Evolutionary conservation across 2,888 invertebrate genomes (phyloP).

Genomic region (Calameuta filiformis): DNA sequence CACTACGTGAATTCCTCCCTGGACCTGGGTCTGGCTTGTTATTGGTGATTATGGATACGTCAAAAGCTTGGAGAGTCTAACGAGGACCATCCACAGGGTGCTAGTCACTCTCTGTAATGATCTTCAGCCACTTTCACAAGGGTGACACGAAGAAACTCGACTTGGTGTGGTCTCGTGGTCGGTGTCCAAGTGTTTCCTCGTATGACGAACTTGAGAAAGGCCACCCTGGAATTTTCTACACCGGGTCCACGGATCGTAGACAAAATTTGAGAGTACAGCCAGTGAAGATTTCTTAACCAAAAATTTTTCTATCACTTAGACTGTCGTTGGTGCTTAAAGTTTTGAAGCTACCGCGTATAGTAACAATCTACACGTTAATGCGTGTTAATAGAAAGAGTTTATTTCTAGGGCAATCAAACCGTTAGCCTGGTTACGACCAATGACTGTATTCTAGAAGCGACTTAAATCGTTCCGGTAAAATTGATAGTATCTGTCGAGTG

Average conservation of each 20-base stretch:
- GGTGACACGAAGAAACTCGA: constrained; percentile 40
- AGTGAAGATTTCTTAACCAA: not conserved
- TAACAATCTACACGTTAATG: not conserved
- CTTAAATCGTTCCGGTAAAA: constrained; percentile 19
- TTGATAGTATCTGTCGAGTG: constrained; percentile 26
- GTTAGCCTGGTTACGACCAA: constrained; percentile 1
- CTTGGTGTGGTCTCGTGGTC: constrained; percentile 1
- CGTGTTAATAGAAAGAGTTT: not conserved
- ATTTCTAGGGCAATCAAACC: not conserved
- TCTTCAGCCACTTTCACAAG: constrained; percentile 30
- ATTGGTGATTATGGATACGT: constrained; percentile 53
- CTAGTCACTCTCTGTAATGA: constrained; percentile 55
- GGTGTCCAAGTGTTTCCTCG: not conserved
- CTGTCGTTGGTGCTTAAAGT: not conserved
- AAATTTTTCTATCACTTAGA: not conserved
- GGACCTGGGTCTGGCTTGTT: constrained; percentile 15
- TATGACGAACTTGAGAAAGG: not conserved
- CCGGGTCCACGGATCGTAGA: not conserved
- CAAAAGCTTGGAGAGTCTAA: constrained; percentile 46
- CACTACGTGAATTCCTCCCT: not conserved
- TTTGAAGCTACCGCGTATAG: not conserved
- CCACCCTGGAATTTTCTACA: not conserved
- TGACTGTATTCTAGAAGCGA: constrained; percentile 6
- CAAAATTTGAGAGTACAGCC: not conserved
- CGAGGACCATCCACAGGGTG: constrained; percentile 37